phyloP scores from a whole-genome alignment of 2,888 invertebrate genomes.

The Saturnia japonica region DNA sequence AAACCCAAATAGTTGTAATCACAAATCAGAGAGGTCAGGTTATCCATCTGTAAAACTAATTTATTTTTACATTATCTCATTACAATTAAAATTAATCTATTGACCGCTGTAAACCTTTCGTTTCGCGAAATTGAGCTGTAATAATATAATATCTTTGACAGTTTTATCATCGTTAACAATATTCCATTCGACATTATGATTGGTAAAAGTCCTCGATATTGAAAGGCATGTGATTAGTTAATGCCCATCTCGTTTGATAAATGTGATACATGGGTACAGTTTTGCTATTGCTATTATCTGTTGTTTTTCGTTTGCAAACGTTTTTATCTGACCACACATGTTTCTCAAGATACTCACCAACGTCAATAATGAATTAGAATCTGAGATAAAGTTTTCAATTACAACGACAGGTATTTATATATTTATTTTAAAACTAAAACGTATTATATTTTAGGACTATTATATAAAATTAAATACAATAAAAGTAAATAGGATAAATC shows the following conservation, averaged over 20 bases:
- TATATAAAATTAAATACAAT: not conserved
- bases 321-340: constrained; percentile 1
- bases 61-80: not conserved
- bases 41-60: not conserved
- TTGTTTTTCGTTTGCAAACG: not conserved
- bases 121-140: not conserved
- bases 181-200: not conserved
- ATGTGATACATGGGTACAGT: not conserved
- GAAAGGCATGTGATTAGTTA: constrained; percentile 2
- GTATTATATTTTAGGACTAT: not conserved
- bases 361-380: not conserved
- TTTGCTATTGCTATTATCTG: not conserved
- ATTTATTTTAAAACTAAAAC: not conserved
- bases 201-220: not conserved
- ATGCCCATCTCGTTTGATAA: not conserved
- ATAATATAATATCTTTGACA: constrained; percentile 1
- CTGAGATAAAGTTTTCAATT: not conserved
- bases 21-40: not conserved
- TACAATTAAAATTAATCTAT: not conserved
- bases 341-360: not conserved
- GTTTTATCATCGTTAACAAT: not conserved
- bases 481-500: not conserved
- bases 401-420: not conserved
- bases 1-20: not conserved
- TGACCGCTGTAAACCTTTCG: not conserved